Evolutionary conservation across 2,888 invertebrate species (phyloP), one percentile per base, ranked within the genome.

Genomic region (Dusona sp.): DNA sequence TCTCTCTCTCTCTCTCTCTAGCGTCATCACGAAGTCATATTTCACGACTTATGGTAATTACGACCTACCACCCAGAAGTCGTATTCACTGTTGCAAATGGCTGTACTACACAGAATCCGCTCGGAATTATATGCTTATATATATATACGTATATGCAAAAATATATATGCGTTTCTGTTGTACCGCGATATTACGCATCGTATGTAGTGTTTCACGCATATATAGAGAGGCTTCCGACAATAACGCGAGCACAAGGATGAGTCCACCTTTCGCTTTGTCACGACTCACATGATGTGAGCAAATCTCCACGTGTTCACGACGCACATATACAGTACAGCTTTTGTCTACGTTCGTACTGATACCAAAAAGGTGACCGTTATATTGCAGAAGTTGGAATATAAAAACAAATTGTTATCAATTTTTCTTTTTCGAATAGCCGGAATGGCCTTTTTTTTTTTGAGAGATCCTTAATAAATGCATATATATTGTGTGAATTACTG

Each of bases 21-120:
- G 90, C 91, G 92, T 93, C 93, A 92, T 92, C 92, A 93, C 91
- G 90, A 91, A 92, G 92, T 92, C 92, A 93, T 93, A 93, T 93
- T 93, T 93, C 92, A 93, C 91, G 92, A 92, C 92, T 93, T 93
- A 92, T 92, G 93, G 92, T 93, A 93, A 93, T 93, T 93, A 92
- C 92, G 91, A 90, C 88, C 89, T 91, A 91, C 91, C 93, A 91
- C 92, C 92, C 92, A 93, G 91, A 90, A 92, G 91, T 88, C 72
- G 70, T 80, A 79, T 83, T 88, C 87, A 83, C 77, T 82, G 86
- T 79, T 84, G 83, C 83, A 79, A 86, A 86, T 79, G 83, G 73
- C 70, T 57, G 45, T 19, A 42, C 64, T 65, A 45, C 77, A 65
- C 73, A 51, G 51, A 80, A 80, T 65, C 61, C 38, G 65, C 22